Evolutionary conservation across 30 jellyfish, hydroid and myxozoan genomes (phyloP).

Genomic region (Chrysaora quinquecirrha): DNA sequence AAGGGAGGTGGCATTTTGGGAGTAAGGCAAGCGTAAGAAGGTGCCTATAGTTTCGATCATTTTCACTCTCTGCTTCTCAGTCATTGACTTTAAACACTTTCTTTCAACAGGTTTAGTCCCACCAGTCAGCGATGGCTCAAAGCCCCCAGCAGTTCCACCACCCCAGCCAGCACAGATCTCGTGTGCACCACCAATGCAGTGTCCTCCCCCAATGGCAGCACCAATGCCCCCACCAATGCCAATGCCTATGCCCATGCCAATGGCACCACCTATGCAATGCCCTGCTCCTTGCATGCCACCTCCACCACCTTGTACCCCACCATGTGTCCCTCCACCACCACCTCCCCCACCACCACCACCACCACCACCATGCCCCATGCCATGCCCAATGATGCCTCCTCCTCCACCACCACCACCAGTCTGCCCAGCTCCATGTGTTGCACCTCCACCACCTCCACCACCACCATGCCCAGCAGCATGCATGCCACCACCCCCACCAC

Average conservation of each 20-base stretch:
- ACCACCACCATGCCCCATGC: conserved; percentile 77
- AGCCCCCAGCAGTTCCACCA: conserved; percentile 61
- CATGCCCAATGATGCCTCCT: conserved; percentile 85
- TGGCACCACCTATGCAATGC: conserved; percentile 74
- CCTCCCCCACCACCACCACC: conserved; percentile 67
- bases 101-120: conserved; percentile 62
- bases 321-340: conserved; percentile 80
- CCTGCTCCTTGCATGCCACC: conserved; percentile 80
- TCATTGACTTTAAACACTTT: background rate
- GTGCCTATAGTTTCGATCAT: background rate
- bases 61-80: conserved; percentile 2
- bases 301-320: conserved; percentile 74
- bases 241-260: conserved; percentile 36
- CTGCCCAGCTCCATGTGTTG: conserved; percentile 78
- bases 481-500: conserved; percentile 82
- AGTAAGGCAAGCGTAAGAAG: conserved; percentile 49
- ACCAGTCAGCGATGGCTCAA: conserved; percentile 75
- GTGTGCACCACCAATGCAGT: conserved; percentile 80
- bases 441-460: conserved; percentile 86
- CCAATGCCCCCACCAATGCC: conserved; percentile 55
- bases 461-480: conserved; percentile 68
- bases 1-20: conserved; percentile 73
- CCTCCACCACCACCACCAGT: conserved; percentile 96
- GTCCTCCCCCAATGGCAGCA: conserved; percentile 74
- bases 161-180: conserved; percentile 70